Base-by-base conservation (phyloP, 1,140 invertebrate genomes). In the Sitophilus oryzae region DNA sequence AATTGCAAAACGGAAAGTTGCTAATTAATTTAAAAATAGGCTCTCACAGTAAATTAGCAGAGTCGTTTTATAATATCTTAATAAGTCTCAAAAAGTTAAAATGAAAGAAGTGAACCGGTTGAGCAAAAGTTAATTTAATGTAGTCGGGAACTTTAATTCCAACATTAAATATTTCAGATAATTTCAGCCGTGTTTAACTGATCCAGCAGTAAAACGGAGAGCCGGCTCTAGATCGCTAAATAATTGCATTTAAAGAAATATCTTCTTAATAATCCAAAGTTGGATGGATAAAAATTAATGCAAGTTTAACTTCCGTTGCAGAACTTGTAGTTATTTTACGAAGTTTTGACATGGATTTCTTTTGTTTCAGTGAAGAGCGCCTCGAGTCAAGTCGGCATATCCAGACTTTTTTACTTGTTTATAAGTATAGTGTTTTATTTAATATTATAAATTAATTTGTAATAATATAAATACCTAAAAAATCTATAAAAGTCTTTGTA, bases 321-420 rank as follows among this genome's bases (percentile, higher is more conserved):
- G 25, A 30, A 30, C 5, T 30, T 11, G 25, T 30, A 11, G 25
- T 11, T 6, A 11, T 30, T 30, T 30, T 30, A 30, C 25, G 25
- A 11, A 30, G 5, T 30, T 30, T 30, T 30, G 25, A 30, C 25
- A 30, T 5, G 11, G 25, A 30, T 37, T 48, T 46, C 43, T 10
- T 53, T 53, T 53, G 51, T 53, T 53, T 46, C 51, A 53, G 51
- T 53, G 15, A 53, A 53, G 19, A 53, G 34, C 21, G 21, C 51
- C 23, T 53, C 51, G 18, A 45, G 20, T 18, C 19, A 25, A 53
- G 38, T 16, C 19, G 51, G 46, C 35, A 43, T 22, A 9, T 15
- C 25, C 9, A 38, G 40, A 1, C 4, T 53, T 9, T 38, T 11
- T 15, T 14, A 44, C 9, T 30, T 53, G 15, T 25, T 23, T 16